Evolutionary conservation across 2,797 vertebrate species (phyloP).

Genomic region (Distichodus sexfasciatus): DNA sequence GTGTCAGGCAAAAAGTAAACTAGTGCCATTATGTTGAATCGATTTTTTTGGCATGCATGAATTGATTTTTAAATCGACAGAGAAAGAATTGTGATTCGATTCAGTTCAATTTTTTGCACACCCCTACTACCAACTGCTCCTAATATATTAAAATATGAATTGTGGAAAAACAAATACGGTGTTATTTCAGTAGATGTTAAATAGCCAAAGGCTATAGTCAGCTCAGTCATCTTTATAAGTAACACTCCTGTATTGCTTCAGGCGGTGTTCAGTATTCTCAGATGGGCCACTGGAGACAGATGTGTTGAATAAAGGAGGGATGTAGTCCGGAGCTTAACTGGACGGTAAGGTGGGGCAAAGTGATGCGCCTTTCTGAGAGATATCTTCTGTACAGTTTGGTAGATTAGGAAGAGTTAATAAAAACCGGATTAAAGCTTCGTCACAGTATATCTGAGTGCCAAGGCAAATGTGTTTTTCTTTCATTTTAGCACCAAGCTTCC

Average conservation of each 20-base stretch:
- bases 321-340: neutral
- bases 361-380: slow-evolving; percentile 2
- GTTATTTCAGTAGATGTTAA: neutral
- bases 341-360: neutral
- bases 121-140: too few relatives aligned
- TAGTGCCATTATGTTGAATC: too few relatives aligned
- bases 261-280: neutral
- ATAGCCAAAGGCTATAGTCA: neutral
- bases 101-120: too few relatives aligned
- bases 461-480: slow-evolving; percentile 38
- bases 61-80: too few relatives aligned
- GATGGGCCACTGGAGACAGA: neutral
- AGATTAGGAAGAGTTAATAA: slow-evolving; percentile 38
- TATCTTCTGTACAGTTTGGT: slow-evolving; percentile 1
- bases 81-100: too few relatives aligned
- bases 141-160: too few relatives aligned
- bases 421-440: slow-evolving; percentile 13
- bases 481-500: slow-evolving; percentile 33
- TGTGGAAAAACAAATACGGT: too few relatives aligned
- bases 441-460: slow-evolving; percentile 1
- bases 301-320: neutral
- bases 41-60: too few relatives aligned
- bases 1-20: too few relatives aligned
- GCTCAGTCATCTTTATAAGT: neutral
- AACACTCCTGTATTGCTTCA: neutral